Base-by-base conservation (phyloP, 2,797 vertebrate species). In the Tangara arthus region DNA sequence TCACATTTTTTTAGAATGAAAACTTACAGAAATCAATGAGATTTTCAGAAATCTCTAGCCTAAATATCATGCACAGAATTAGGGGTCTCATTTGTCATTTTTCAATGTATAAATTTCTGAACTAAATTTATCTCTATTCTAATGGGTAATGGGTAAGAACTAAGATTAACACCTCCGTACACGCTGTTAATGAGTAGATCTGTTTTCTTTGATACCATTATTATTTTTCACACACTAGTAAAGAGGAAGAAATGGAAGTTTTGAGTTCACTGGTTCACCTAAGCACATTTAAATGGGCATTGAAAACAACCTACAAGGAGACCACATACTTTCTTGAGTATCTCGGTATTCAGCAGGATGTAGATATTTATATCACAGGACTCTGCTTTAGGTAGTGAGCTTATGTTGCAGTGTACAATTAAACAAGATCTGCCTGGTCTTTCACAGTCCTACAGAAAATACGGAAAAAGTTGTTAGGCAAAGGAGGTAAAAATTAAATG, bases 291-390 rank as follows among this genome's bases (percentile, higher is more conserved):
- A 79, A 87, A 82, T 9, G 30, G 39, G 9, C 52, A 56, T 73
- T 80, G 34, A 77, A 76, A 26, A 39, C 21, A 69, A 85, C 15
- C n/a, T 26, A 17, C 37, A 66, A 72, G n/a, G 39, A 27, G 68
- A 87, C 32, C 20, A 87, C 94, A n/a, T 97, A 99, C 99, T 98
- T 98, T 99, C 88, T 99, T 99, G 66, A 99, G 91, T 87, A 99
- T 99, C 97, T 99, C 99, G 4, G 99, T 99, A 97, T 99, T 99
- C 90, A 99, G 98, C 46, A 99, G 98, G 81, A 99, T 98, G 94
- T 98, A 98, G 76, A 99, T 90, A 92, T 99, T 98, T 92, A 99
- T 98, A 86, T 98, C 98, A 66, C 98, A 96, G 46, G 98, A 98
- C 93, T 99, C 99, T 77, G 99, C 99, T 98, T 99, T 99, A 73